Base-by-base conservation (phyloP, 2,797 vertebrate genomes). In the Ataeniobius toweri region DNA sequence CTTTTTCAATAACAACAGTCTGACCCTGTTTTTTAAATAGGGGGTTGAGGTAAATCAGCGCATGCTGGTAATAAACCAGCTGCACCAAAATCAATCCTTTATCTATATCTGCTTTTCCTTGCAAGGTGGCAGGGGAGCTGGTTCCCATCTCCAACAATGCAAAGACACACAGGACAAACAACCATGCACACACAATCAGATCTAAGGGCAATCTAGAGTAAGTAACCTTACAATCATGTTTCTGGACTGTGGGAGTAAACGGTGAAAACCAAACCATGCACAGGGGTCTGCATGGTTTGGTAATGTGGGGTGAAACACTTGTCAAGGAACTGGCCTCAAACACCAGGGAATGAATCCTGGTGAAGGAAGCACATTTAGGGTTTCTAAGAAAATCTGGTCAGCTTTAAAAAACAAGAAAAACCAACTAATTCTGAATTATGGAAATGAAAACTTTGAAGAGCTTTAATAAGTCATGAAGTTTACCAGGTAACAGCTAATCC, bases 1-100 rank as follows among this genome's bases (percentile, higher is more conserved):
- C 93, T 96, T 96, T 96, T 96, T 92, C 94, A 94, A 87, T 94
- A 94, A 90, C 75, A 80, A 41, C 81, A 67, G 85, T 72, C 77
- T 94, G 77, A 74, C 24, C 63, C 24, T 89, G 71, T 58, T 88
- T 65, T 86, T 90, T 44, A 28, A 41, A 72, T 36, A 0, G 4
- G 1, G 18, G 46, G 31, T 76, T 75, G 31, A 3, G 70, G 18
- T 13, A 18, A 41, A 71, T 67, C 14, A 18, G 58, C 12, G 53
- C 7, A 6, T 55, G 28, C 18, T 22, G 36, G 10, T 67, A 41
- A 39, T 41, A 36, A 2, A 10, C 6, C 6, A 20, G 59, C 59
- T 61, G 26, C 26, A 61, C 59, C 58, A 28, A 26, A 7, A 26
- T 1, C 56, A 2, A 61, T 28, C 58, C 13, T 20, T 53, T 16